A percentile compares a stretch with the other conserved stretches of the same genome.
Evolutionary conservation across 1,140 invertebrate species (phyloP).

Genomic region (Macrostomum lignano): DNA sequence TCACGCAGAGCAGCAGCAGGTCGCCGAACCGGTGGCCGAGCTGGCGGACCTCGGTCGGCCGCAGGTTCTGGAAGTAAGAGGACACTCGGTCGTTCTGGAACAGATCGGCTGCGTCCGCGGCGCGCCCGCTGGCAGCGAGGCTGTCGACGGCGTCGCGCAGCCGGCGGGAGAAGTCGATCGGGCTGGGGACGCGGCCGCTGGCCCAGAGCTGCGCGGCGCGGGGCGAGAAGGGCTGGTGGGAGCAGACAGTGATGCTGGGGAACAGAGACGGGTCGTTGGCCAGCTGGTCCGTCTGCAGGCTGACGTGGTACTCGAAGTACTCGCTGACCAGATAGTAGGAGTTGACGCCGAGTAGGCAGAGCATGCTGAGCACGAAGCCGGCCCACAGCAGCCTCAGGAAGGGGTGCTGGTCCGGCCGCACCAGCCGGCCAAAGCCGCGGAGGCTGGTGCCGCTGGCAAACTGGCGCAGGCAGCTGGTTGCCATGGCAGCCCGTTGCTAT

Average conservation of each 20-base stretch:
- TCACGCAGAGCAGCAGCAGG: neutral
- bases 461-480: too few species aligned
- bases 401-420: neutral
- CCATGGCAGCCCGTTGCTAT: too few species aligned
- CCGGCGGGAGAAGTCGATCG: neutral
- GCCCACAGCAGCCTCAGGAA: conserved; percentile 3
- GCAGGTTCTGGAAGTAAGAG: neutral
- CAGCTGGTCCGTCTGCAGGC: neutral
- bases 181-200: neutral
- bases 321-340: neutral
- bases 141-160: neutral
- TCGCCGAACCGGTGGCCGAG: neutral
- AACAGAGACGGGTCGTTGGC: neutral
- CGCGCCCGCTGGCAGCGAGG: neutral
- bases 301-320: conserved; percentile 1
- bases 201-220: neutral
- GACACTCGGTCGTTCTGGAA: neutral
- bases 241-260: conserved; percentile 3
- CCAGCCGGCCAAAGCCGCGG: too few species aligned
- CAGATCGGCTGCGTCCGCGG: neutral
- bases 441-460: too few species aligned
- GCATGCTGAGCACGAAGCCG: neutral
- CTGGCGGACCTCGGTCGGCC: neutral
- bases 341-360: neutral
- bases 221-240: conserved; percentile 4